Percentiles rank a stretch among this genome's conserved stretches.
Evolutionary conservation across 2,888 invertebrate species (phyloP).

Genomic region (Copidosoma aretas): DNA sequence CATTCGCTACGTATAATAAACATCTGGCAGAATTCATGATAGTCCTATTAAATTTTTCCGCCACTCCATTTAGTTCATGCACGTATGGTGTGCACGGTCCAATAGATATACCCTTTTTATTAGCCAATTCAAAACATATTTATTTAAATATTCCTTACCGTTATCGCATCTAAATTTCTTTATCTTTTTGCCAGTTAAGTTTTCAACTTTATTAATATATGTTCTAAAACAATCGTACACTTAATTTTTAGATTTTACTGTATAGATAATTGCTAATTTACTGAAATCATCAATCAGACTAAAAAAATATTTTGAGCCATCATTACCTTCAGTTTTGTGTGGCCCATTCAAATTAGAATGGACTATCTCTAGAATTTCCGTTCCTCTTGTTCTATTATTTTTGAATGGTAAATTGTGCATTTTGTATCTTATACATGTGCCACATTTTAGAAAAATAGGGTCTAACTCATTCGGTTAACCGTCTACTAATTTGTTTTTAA

Average conservation of each 20-base stretch:
- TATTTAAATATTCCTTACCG: slow-evolving; percentile 14
- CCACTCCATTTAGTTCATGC: too few relatives aligned
- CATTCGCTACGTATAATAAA: too few relatives aligned
- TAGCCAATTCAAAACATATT: background rate
- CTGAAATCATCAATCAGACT: slow-evolving; percentile 10
- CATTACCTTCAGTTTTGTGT: slow-evolving; percentile 1
- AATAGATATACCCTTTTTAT: too few relatives aligned
- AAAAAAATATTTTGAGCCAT: slow-evolving; percentile 7
- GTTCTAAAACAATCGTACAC: slow-evolving; percentile 15
- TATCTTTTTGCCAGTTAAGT: slow-evolving; percentile 6
- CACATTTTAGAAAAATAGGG: slow-evolving; percentile 16
- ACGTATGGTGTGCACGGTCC: too few relatives aligned
- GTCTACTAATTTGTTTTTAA: slow-evolving; percentile 7
- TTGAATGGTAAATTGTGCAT: slow-evolving; percentile 19
- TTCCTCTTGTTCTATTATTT: slow-evolving; percentile 10
- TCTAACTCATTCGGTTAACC: slow-evolving; percentile 21
- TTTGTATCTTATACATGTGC: slow-evolving; percentile 27
- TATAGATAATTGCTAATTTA: slow-evolving; percentile 6
- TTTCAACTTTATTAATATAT: slow-evolving; percentile 12
- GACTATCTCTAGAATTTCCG: slow-evolving; percentile 2
- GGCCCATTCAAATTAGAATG: slow-evolving; percentile 26
- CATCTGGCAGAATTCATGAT: too few relatives aligned
- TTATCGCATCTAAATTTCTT: slow-evolving; percentile 20
- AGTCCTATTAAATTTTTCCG: too few relatives aligned
- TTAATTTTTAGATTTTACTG: slow-evolving; percentile 8